Conservation (phyloP, 2,888 invertebrate genomes). For the Nymphalis polychloros region DNA sequence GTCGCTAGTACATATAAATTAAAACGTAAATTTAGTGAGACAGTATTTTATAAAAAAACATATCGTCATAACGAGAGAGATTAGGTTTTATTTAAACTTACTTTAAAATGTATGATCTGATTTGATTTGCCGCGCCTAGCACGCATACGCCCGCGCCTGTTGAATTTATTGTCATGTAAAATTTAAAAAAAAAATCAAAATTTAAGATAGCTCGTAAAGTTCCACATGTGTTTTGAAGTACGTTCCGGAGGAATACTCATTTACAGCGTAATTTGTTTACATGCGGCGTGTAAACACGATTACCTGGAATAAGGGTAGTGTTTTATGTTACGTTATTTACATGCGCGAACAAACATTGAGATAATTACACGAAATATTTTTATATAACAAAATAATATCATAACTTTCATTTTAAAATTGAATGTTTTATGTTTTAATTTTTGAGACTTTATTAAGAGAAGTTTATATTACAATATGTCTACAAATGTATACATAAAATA, state of each 20-base stretch:
- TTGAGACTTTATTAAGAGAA: neutral
- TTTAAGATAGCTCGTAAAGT: conserved; percentile 48
- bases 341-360: conserved; percentile 22
- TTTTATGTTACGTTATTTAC: conserved; percentile 64
- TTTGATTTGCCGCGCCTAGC: conserved; percentile 18
- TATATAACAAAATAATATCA: conserved; percentile 24
- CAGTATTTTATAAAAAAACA: neutral
- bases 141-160: neutral
- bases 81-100: conserved; percentile 9
- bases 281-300: conserved; percentile 71
- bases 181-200: conserved; percentile 36
- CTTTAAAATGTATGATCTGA: conserved; percentile 27
- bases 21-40: neutral
- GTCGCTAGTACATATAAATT: neutral
- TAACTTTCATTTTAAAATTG: neutral
- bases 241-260: conserved; percentile 57
- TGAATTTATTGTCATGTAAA: conserved; percentile 32
- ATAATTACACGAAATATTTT: conserved; percentile 23
- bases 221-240: conserved; percentile 45
- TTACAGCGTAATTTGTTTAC: conserved; percentile 70
- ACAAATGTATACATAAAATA: too few species aligned
- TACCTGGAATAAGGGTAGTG: conserved; percentile 76
- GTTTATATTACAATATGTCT: too few species aligned
- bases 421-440: neutral
- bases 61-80: neutral